Percentiles rank a stretch among this genome's conserved stretches.
Conservation (phyloP, 2,113 vertebrate species). For the Chaetops frenatus region DNA sequence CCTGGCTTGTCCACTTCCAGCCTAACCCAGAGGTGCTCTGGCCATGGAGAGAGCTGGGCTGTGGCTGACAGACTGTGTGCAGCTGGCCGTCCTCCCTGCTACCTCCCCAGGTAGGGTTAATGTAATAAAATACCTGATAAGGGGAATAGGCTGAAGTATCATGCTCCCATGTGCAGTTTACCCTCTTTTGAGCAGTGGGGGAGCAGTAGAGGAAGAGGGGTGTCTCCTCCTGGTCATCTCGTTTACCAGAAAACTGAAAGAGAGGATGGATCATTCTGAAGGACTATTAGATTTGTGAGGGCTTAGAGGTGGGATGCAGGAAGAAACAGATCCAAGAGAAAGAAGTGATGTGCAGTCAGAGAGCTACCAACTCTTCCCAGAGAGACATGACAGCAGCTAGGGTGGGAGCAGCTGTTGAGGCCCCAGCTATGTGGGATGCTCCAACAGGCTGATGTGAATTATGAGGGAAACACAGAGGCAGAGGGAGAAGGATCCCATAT, state of each 20-base stretch:
- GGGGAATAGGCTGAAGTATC: background rate
- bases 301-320: background rate
- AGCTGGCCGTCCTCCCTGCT: background rate
- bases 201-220: background rate
- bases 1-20: background rate
- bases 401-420: background rate
- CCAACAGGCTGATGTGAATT: background rate
- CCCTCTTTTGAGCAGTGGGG: background rate
- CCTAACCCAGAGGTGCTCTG: background rate
- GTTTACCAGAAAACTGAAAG: background rate
- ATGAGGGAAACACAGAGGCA: background rate
- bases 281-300: background rate
- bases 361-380: background rate
- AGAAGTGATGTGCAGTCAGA: background rate
- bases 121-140: background rate
- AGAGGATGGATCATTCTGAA: background rate
- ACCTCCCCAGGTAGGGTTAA: background rate
- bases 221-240: background rate
- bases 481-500: background rate
- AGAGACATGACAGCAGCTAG: background rate
- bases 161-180: background rate
- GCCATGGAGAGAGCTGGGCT: background rate
- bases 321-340: background rate
- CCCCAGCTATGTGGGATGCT: background rate
- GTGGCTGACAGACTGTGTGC: background rate